Percentiles rank a stretch among this genome's conserved stretches.
These are phyloP conservation scores for Hypselothyrea guttata DNA, from an alignment of 2,888 invertebrate species.

Conservation along the genomic window DNA sequence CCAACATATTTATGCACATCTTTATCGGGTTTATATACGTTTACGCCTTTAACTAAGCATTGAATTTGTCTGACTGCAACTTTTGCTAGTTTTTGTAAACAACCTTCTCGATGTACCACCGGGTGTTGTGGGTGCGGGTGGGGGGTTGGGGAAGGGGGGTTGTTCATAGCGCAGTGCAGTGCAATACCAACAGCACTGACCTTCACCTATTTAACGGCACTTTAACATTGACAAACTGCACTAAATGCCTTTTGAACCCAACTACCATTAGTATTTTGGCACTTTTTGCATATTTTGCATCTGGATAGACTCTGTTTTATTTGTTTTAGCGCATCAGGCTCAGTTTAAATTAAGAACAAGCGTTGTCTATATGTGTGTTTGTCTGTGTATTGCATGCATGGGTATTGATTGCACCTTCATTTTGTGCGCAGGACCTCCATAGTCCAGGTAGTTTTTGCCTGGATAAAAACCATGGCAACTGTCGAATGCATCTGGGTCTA, in stretches of 20 bases:
- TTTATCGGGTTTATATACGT: too few relatives aligned
- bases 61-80: too few relatives aligned
- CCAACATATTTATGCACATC: too few relatives aligned
- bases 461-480: conserved; percentile 52
- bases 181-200: conserved; percentile 49
- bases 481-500: neutral
- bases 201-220: conserved; percentile 75
- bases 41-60: too few relatives aligned
- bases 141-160: too few relatives aligned
- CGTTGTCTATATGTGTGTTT: neutral
- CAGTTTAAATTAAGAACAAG: conserved; percentile 15
- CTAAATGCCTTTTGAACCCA: conserved; percentile 27
- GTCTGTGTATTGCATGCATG: conserved; percentile 11
- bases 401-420: neutral
- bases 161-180: conserved; percentile 17
- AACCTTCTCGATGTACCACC: conserved; percentile 46
- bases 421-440: conserved; percentile 48
- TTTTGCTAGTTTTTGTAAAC: conserved; percentile 53
- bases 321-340: neutral
- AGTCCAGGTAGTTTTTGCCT: conserved; percentile 18
- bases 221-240: conserved; percentile 53
- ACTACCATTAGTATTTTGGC: neutral
- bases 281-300: neutral
- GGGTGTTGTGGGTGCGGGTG: too few relatives aligned
- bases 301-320: neutral